Conservation (phyloP, 1,140 invertebrate genomes). For the Idris sp. region DNA sequence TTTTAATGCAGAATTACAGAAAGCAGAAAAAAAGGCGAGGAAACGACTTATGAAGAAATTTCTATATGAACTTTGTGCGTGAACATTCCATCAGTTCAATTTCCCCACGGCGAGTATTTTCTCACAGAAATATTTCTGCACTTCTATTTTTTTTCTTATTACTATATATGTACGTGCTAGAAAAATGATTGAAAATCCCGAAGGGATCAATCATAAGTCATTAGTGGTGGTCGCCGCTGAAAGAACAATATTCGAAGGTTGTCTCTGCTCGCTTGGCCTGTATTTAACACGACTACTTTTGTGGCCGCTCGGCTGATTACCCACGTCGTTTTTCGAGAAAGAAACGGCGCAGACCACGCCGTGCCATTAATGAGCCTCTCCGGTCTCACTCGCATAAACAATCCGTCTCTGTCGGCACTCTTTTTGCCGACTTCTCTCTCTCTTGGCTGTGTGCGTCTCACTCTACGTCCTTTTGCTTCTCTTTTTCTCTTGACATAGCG, state of each 20-base stretch:
- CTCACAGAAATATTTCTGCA: too few relatives aligned
- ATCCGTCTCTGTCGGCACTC: conserved; percentile 6
- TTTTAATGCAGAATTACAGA: too few relatives aligned
- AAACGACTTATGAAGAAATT: too few relatives aligned
- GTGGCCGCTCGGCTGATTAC: conserved; percentile 65
- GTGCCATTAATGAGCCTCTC: conserved; percentile 69
- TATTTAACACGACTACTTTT: conserved; percentile 61
- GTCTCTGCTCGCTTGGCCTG: conserved; percentile 56
- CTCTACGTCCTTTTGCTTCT: conserved; percentile 21
- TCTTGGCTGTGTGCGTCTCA: conserved; percentile 8
- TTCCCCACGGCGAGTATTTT: too few relatives aligned
- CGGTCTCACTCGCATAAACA: conserved; percentile 27
- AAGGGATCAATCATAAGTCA: conserved; percentile 54
- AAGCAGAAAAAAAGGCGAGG: too few relatives aligned
- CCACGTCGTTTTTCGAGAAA: conserved; percentile 49
- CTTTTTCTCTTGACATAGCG: conserved; percentile 63
- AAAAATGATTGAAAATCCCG: too few relatives aligned
- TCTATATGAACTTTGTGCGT: too few relatives aligned
- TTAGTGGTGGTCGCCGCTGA: conserved; percentile 43
- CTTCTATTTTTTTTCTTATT: too few relatives aligned
- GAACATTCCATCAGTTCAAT: too few relatives aligned
- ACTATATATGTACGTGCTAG: too few relatives aligned
- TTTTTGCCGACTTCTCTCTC: conserved; percentile 5
- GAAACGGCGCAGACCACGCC: conserved; percentile 35
- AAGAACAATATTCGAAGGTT: conserved; percentile 58